Evolutionary conservation across 2,888 invertebrate species (phyloP), one percentile per base, ranked within the genome.

Genomic region (Lasius platythorax): DNA sequence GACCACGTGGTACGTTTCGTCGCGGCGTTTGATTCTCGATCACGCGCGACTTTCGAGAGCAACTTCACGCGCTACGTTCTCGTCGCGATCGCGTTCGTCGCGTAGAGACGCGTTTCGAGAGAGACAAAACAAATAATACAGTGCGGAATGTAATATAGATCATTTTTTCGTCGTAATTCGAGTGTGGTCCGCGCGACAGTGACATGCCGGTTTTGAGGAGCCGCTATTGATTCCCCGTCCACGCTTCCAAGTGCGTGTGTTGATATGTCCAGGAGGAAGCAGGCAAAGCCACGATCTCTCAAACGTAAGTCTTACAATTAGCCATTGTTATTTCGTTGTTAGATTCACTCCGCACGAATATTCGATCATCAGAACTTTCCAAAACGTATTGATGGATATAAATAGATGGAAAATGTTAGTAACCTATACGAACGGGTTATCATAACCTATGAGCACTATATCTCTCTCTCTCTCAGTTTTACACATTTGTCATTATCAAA

Each of bases 231-330:
- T 66, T 61, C 28, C 28, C 50, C 67, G 67, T 58, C 53, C 56
- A 61, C 70, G 74, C 73, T 68, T 37, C 40, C 58, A 79, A 86
- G 85, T 81, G 46, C 79, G 61, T 81, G 61, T 81, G 79, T 88
- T 82, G 92, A 87, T 92, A 94, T 95, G 95, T 95, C 95, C 67
- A 94, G 95, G 82, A 93, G 95, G 87, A 95, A 95, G 90, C 95
- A 95, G 91, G 95, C 95, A 46, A 95, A 95, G 87, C 95, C 95
- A 18, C 94, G 95, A 90, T 95, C 95, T 87, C 92, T 95, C 43
- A 95, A 95, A 94, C 93, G 95, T 95, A 93, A 95, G 95, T 95
- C 30, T 53, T 18, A 33, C 30, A 33, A 33, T 37, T 37, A 37
- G 15, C 3, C 33, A 12, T 28, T 72, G 9, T 75, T 23, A 6